Conservation (phyloP, 2,113 vertebrate genomes). For the Lepus americanus region DNA sequence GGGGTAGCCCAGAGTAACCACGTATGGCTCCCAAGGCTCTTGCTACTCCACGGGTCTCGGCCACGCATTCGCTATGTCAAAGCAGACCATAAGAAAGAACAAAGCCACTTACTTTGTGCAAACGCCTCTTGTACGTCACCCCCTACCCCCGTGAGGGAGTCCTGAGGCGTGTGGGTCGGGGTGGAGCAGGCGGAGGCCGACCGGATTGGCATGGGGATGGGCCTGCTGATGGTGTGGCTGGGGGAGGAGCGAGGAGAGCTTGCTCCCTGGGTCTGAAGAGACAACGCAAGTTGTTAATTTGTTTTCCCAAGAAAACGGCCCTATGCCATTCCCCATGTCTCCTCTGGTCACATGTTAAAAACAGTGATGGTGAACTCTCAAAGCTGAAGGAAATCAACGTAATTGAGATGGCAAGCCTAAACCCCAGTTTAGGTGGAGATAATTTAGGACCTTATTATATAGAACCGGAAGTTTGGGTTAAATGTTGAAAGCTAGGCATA, state of each 20-base stretch:
- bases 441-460: neutral
- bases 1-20: neutral
- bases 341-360: conserved; percentile 38
- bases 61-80: neutral
- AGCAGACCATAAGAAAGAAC: neutral
- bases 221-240: conserved; percentile 95
- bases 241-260: conserved; percentile 97
- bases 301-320: neutral
- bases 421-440: neutral
- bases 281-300: conserved; percentile 70
- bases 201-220: conserved; percentile 96
- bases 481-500: neutral
- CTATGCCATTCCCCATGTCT: neutral
- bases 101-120: conserved; percentile 93
- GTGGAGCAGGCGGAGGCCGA: conserved; percentile 95
- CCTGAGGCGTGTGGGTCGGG: conserved; percentile 96
- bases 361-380: neutral
- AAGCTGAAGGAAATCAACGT: neutral
- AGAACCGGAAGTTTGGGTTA: neutral
- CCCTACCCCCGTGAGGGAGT: conserved; percentile 97
- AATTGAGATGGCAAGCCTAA: neutral
- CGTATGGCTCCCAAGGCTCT: fast-evolving
- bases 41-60: neutral
- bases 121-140: conserved; percentile 99
- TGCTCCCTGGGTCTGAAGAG: conserved; percentile 96